These are phyloP conservation scores for Alauda arvensis DNA, from an alignment of 2,797 vertebrate genomes.

Conservation along the genomic window DNA sequence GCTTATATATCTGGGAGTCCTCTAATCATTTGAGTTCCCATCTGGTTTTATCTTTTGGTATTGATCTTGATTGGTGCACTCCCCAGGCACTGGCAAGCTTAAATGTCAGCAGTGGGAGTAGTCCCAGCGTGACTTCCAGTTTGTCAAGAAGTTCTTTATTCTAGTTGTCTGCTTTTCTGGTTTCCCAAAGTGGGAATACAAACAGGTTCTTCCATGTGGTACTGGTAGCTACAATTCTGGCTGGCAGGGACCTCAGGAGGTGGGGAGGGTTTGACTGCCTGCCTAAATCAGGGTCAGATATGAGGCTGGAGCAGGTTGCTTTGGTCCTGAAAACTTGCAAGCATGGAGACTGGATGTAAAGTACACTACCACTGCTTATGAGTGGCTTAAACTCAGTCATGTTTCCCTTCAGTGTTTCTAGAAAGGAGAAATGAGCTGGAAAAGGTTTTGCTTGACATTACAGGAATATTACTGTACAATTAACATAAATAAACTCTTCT, in stretches of 20 bases:
- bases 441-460: neutral
- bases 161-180: neutral
- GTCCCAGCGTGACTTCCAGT: neutral
- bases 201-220: neutral
- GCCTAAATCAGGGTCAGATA: neutral
- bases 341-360: neutral
- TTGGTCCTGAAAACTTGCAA: neutral
- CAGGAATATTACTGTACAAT: neutral
- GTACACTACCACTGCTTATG: neutral
- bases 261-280: neutral
- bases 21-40: conserved; percentile 8
- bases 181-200: neutral
- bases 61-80: conserved; percentile 16
- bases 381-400: neutral
- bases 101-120: conserved; percentile 60
- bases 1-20: neutral
- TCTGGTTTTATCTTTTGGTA: conserved; percentile 26
- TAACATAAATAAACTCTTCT: neutral
- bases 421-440: neutral
- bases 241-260: neutral
- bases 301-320: neutral
- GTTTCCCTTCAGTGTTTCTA: neutral
- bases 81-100: conserved; percentile 39
- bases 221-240: neutral
- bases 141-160: conserved; percentile 1